Percentiles rank a stretch among this genome's conserved stretches.
These are phyloP conservation scores for Anguilla japonica DNA, from an alignment of 2,113 vertebrate species.

Conservation along the genomic window DNA sequence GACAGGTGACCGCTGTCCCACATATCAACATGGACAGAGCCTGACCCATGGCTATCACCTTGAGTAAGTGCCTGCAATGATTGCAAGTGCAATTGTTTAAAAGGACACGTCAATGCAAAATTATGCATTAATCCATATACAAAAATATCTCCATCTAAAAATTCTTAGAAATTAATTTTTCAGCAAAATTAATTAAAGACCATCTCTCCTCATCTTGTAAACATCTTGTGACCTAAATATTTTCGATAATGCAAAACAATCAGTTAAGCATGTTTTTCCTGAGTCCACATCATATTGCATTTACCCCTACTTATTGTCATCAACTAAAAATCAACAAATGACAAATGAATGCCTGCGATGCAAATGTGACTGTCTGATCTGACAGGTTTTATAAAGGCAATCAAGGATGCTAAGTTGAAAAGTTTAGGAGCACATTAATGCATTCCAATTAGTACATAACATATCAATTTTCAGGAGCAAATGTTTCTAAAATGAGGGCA, in stretches of 20 bases:
- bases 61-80: conserved; percentile 79
- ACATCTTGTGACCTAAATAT: not conserved
- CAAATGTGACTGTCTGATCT: not conserved
- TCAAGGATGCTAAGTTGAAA: not conserved
- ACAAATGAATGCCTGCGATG: not conserved
- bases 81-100: not conserved
- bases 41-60: conserved; percentile 85
- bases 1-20: conserved; percentile 88
- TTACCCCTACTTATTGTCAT: not conserved
- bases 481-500: no score
- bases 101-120: not conserved
- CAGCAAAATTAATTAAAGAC: not conserved
- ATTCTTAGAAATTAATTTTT: not conserved
- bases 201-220: not conserved
- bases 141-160: no score
- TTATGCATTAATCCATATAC: not conserved
- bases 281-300: not conserved
- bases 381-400: not conserved
- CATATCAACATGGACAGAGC: conserved; percentile 89
- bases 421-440: no score
- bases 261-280: no score
- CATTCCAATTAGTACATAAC: no score
- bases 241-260: not conserved
- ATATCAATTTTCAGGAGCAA: no score
- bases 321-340: not conserved